Conservation (phyloP, 2,797 vertebrate species). For the Nannoperca australis region DNA sequence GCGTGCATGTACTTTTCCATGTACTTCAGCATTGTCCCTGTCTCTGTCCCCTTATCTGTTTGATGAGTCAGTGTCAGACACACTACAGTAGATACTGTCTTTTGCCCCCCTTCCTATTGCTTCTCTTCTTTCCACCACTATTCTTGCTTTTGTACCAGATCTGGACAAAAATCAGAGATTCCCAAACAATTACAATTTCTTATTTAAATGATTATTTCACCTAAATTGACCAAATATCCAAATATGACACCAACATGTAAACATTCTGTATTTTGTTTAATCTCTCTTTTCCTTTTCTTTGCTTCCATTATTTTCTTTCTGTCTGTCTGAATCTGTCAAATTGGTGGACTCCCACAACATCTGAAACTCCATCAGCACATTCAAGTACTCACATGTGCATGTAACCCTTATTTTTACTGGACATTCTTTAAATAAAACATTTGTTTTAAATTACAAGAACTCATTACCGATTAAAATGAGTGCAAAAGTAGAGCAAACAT, state of each 20-base stretch:
- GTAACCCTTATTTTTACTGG: no score
- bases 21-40: slow-evolving; percentile 34
- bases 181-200: not conserved
- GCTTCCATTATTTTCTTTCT: no score
- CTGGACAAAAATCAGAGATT: not conserved
- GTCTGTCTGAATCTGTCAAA: no score
- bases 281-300: no score
- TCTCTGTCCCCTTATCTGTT: slow-evolving; percentile 25
- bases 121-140: slow-evolving; percentile 35
- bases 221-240: no score
- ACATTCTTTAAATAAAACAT: no score
- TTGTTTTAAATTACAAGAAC: not conserved
- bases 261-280: no score
- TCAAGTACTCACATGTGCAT: no score
- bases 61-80: slow-evolving; percentile 57
- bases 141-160: not conserved
- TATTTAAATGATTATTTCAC: not conserved
- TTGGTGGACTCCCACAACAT: no score
- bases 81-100: slow-evolving; percentile 1
- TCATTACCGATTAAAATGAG: not conserved
- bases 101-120: not conserved
- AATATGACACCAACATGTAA: no score
- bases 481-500: not conserved
- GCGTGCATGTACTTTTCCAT: slow-evolving; percentile 45
- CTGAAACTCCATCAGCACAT: no score